Evolutionary conservation across 2,113 vertebrate species (phyloP).

Genomic region (Ictalurus furcatus): DNA sequence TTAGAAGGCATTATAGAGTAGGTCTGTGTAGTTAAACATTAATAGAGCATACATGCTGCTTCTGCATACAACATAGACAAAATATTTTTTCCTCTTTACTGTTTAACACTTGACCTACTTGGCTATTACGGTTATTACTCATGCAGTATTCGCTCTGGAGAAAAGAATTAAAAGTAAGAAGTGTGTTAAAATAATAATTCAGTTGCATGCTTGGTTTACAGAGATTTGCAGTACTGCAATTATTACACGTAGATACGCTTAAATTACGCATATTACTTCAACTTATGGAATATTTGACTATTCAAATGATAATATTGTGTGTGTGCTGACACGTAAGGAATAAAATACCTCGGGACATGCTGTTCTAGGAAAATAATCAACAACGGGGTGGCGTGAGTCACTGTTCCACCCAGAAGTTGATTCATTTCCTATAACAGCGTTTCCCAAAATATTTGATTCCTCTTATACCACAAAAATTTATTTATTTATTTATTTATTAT

Average conservation of each 20-base stretch:
- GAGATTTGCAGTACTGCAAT: background rate
- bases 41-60: background rate
- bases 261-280: background rate
- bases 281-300: background rate
- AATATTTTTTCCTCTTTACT: background rate
- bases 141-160: background rate
- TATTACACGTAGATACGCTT: background rate
- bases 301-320: background rate
- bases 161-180: background rate
- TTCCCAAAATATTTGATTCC: background rate
- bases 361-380: background rate
- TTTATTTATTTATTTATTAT: too few relatives aligned
- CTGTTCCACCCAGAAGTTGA: background rate
- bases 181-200: background rate
- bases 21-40: constrained; percentile 13
- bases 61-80: background rate
- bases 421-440: background rate
- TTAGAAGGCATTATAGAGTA: background rate
- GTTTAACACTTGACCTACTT: background rate
- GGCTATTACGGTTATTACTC: background rate
- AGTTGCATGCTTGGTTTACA: background rate
- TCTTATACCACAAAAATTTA: background rate
- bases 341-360: background rate
- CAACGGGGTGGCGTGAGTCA: background rate
- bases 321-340: background rate